Conservation (phyloP, 2,888 invertebrate species). For the Zootermopsis nevadensis region DNA sequence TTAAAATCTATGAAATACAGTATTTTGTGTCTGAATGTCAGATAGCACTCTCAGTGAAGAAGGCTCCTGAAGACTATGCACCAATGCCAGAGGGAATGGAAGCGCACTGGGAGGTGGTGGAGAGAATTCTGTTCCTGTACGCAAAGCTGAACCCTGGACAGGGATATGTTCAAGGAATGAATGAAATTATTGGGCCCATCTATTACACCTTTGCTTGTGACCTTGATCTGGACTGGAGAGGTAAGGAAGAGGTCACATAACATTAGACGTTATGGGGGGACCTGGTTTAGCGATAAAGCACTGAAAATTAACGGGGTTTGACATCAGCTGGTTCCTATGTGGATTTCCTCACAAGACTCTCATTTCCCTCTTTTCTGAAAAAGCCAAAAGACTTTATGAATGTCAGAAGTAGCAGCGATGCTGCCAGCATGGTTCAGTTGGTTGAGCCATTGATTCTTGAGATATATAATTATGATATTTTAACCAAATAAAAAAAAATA, state of each 20-base stretch:
- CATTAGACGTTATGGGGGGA: background rate
- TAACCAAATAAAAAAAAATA: too few relatives aligned
- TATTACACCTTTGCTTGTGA: conserved; percentile 97
- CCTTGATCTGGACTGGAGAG: conserved; percentile 80
- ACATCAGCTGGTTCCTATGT: too few relatives aligned
- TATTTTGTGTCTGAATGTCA: conserved; percentile 56
- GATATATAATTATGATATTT: too few relatives aligned
- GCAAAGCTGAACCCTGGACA: conserved; percentile 98
- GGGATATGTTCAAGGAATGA: conserved; percentile 98
- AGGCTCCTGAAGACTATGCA: conserved; percentile 83
- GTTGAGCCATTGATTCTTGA: too few relatives aligned
- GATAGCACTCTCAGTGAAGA: conserved; percentile 79
- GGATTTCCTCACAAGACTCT: too few relatives aligned
- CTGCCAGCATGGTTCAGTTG: too few relatives aligned
- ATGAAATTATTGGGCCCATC: conserved; percentile 98
- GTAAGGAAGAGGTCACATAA: conserved; percentile 64
- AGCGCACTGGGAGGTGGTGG: conserved; percentile 99
- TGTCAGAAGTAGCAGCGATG: too few relatives aligned
- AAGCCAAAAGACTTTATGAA: too few relatives aligned
- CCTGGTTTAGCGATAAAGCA: too few relatives aligned
- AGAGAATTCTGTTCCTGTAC: conserved; percentile 95
- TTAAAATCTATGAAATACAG: too few relatives aligned
- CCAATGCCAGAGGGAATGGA: conserved; percentile 91
- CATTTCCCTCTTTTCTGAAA: too few relatives aligned
- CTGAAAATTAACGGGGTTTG: too few relatives aligned